Evolutionary conservation across 2,888 invertebrate genomes (phyloP).

Genomic region (Galeruca laticollis): DNA sequence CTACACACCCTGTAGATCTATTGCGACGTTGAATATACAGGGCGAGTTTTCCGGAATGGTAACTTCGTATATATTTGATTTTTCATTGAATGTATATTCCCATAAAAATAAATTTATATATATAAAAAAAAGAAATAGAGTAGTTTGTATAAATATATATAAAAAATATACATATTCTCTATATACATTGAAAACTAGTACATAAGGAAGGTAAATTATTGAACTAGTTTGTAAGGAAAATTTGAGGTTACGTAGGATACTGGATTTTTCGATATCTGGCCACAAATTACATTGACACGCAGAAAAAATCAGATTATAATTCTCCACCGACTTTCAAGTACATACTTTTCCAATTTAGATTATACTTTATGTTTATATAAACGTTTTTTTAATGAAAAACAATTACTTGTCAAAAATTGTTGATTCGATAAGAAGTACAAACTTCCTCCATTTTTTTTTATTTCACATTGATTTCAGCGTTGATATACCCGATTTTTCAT

Average conservation of each 20-base stretch:
- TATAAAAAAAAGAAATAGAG: slow-evolving; percentile 38
- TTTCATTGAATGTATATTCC: slow-evolving; percentile 27
- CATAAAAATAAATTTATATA: slow-evolving; percentile 50
- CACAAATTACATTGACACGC: slow-evolving; percentile 32
- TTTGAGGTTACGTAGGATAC: slow-evolving; percentile 46
- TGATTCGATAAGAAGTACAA: too few relatives aligned
- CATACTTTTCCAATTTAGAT: too few relatives aligned
- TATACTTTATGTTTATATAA: too few relatives aligned
- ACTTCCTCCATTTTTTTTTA: too few relatives aligned
- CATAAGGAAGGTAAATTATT: slow-evolving; percentile 57
- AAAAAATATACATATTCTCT: slow-evolving; percentile 43
- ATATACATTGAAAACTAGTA: slow-evolving; percentile 45
- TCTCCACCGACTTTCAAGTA: too few relatives aligned
- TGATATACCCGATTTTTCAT: too few relatives aligned
- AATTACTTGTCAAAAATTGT: too few relatives aligned
- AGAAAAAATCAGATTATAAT: slow-evolving; percentile 3
- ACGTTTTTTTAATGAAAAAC: too few relatives aligned
- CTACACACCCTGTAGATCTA: too few relatives aligned
- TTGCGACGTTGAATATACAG: neutral
- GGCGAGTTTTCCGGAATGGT: neutral
- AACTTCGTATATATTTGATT: slow-evolving; percentile 5
- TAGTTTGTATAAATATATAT: slow-evolving; percentile 49
- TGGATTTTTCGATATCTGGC: slow-evolving; percentile 27
- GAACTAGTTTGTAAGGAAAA: slow-evolving; percentile 50
- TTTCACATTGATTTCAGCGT: too few relatives aligned